Evolutionary conservation across 2,113 vertebrate species (phyloP).

Genomic region (Scomber scombrus): DNA sequence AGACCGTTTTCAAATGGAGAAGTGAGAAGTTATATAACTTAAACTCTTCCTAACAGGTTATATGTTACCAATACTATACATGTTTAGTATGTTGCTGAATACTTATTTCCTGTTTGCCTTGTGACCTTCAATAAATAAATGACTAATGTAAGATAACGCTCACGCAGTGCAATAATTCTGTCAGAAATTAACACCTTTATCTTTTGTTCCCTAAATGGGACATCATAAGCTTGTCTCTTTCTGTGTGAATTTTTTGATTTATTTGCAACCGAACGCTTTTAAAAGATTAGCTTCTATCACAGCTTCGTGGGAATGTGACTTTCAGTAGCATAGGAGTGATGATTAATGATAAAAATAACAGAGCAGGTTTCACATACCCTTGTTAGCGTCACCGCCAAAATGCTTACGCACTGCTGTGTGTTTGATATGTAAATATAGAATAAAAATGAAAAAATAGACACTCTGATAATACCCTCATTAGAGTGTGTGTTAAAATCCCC

Average conservation of each 20-base stretch:
- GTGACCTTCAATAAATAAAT: constrained; percentile 5
- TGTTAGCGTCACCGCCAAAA: not conserved
- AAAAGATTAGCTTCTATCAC: constrained; percentile 1
- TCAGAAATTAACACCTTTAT: constrained; percentile 48
- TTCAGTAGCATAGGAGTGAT: not conserved
- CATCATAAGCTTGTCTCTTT: not conserved
- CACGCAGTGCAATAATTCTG: not conserved
- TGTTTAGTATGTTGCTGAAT: too few species aligned
- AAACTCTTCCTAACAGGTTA: too few species aligned
- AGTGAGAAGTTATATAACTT: too few species aligned
- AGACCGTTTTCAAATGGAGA: too few species aligned
- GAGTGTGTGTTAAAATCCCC: not conserved
- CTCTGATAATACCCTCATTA: not conserved
- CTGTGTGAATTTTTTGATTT: constrained; percentile 18
- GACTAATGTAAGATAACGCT: constrained; percentile 18
- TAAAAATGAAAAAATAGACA: not conserved
- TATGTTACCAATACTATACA: too few species aligned
- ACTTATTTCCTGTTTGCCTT: not conserved
- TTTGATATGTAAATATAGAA: not conserved
- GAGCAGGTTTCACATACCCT: not conserved
- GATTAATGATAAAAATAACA: constrained; percentile 9
- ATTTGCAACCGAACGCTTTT: not conserved
- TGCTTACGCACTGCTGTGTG: not conserved
- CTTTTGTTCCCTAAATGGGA: constrained; percentile 11
- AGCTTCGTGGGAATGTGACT: constrained; percentile 5